Evolutionary conservation across 2,797 vertebrate genomes (phyloP), one percentile per base, ranked within the genome.

Genomic region (Phrynocephalus vlangalii): DNA sequence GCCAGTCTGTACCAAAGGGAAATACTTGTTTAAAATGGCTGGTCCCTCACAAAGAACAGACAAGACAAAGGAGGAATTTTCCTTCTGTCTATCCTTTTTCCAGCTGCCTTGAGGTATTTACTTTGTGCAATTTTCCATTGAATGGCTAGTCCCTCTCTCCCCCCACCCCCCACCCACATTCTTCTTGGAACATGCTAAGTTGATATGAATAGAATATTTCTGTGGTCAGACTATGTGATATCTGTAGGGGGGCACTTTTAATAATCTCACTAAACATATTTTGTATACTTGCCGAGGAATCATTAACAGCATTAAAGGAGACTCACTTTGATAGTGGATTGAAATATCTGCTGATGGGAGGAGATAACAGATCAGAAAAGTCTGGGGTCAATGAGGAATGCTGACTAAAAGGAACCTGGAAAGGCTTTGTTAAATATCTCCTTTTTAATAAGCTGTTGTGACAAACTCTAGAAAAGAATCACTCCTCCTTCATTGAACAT

Each of bases 1-100:
- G n/a, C 50, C 82, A 71, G 82, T 22, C 66, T 82, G 63, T n/a
- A 50, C n/a, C 66, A 76, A 75, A 87, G 50, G 76, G 75, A 80
- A 83, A 85, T 16, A 44, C 24, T 85, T 85, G 73, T 82, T 88
- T 72, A 6, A 84, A 85, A 84, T 70, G 72, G 20, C 92, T 84
- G 0, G 5, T 87, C 84, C 70, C n/a, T 86, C 84, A 79, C 1
- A 0, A 18, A 86, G 76, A n/a, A 87, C 1, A 0, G 73, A 1
- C 63, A 80, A 90, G 92, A 70, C 30, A 7, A 78, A 84, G 1
- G 22, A 18, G 24, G 10, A 38, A 70, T 90, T 71, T n/a, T 10
- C 1, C 0, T 66, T 3, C 67, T 50, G 2, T 87, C 82, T 86
- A 5, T 63, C 84, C 6, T 88, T 44, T 73, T 87, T 28, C 88